Base-by-base conservation (phyloP, 2,888 invertebrate genomes). In the Coleophora flavipennella region DNA sequence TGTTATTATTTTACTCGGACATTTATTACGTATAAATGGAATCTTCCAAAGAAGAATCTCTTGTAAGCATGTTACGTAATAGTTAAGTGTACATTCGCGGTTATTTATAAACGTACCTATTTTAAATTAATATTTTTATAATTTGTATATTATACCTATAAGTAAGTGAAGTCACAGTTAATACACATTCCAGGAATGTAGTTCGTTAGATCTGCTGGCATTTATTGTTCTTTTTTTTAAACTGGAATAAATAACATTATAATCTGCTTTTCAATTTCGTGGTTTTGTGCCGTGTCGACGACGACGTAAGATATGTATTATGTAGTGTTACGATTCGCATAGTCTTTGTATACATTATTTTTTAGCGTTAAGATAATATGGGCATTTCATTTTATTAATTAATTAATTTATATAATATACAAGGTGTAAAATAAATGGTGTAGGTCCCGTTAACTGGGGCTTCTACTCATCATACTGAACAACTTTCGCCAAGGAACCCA, bases 121-220 rank as follows among this genome's bases (percentile, higher is more conserved):
- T 38, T 46, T 35, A 35, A 36, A 55, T 59, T 50, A 59, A 60
- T 72, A 67, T 71, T 68, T 71, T 67, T 67, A 67, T 68, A 65
- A 62, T 71, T 69, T 68, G 51, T 55, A 59, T 57, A 52, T 55
- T 61, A 60, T 74, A 68, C 63, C 67, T 66, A 70, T 50, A 58
- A 52, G 60, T 12, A 13, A 31, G 31, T 31, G 31, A 31, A 11
- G 13, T n/a, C 8, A 6, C 61, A 54, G 55, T 58, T 61, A 53
- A 47, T 44, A 41, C 55, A 70, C 77, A 75, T 79, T 80, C 75
- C 70, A 66, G 71, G 74, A 77, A 74, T 76, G 73, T 74, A 69
- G 64, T 52, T 53, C 62, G 62, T 67, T 38, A 38, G 37, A n/a
- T 25, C 32, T 20, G 32, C 31, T 33, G 26, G 74, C 73, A 76